Evolutionary conservation across 2,888 invertebrate genomes (phyloP).

Genomic region (Philhelius pedissequus): DNA sequence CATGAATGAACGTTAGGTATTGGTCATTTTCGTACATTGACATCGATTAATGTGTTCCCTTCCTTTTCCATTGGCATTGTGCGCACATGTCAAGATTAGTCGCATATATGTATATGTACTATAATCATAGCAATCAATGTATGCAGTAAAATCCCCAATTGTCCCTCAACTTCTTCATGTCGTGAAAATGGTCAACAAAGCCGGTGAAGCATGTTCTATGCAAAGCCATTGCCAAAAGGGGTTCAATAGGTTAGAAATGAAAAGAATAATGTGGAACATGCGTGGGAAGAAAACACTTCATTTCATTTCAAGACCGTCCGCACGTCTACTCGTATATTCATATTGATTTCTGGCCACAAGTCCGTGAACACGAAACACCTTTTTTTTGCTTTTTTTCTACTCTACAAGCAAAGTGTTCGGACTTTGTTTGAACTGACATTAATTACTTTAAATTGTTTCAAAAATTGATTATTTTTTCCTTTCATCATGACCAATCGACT

Average conservation of each 20-base stretch:
- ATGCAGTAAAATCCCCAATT: slow-evolving; percentile 8
- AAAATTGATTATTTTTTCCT: slow-evolving; percentile 9
- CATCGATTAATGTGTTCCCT: slow-evolving; percentile 35
- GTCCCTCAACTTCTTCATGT: neutral
- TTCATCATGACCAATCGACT: neutral
- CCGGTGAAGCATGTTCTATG: neutral
- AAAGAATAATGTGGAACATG: neutral
- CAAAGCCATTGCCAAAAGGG: slow-evolving; percentile 19
- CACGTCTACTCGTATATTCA: no score
- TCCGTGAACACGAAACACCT: neutral
- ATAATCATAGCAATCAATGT: no score
- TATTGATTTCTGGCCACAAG: slow-evolving; percentile 19
- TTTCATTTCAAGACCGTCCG: neutral
- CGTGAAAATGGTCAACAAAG: neutral
- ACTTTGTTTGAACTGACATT: neutral
- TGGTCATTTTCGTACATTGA: slow-evolving; percentile 45
- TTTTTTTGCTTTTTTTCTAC: neutral
- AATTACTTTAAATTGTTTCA: slow-evolving; percentile 19
- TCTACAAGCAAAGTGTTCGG: neutral
- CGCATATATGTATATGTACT: neutral
- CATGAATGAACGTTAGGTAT: no score
- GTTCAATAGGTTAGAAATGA: slow-evolving; percentile 17
- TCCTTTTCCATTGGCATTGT: neutral
- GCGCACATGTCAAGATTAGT: neutral
- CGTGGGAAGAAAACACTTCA: neutral